Base-by-base conservation (phyloP, 2,113 vertebrate species). In the Capricornis sumatraensis region DNA sequence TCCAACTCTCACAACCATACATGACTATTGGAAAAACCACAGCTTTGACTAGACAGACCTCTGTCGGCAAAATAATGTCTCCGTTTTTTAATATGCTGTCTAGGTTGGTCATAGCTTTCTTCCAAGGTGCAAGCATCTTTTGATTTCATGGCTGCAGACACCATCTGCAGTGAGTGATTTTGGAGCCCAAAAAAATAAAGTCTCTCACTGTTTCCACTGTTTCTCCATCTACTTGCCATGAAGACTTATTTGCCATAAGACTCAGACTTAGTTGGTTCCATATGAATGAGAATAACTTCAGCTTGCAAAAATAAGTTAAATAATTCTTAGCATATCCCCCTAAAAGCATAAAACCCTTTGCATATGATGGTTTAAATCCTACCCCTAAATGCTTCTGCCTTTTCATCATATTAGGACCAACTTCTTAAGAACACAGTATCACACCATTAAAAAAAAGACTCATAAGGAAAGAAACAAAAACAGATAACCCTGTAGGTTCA, bases 221-320 rank as follows among this genome's bases (percentile, higher is more conserved):
- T 71, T 23, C 21, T n/a, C 64, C 64, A 71, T 71, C 33, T 67
- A 36, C 36, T 10, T 67, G 64, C 17, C 8, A 71, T 40, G n/a
- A 40, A 36, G 67, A 71, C n/a, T 40, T 71, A 71, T 71, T 40
- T 71, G 67, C n/a, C 17, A 0, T 90, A 14, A 92, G 14, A 94
- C 25, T 2, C 50, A 88, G n/a, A 85, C 28, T 94, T 43, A 85
- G 25, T 8, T 45, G 10, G 60, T 60, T 89, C 83, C 55, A 40
- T 89, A 45, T 55, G 21, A 91, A 76, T 62, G 6, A 62, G 15
- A 92, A 11, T 84, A 58, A 86, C 43, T 90, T 74, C 53, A 64
- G 23, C 11, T 86, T 92, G 23, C 40, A 76, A 96, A 87, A 71
- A 85, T 85, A 57, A 79, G 45, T n/a, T 84, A 60, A 92, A 47